These are phyloP conservation scores for Coenobita brevimanus DNA, from an alignment of 1,140 invertebrate genomes.

Conservation along the genomic window DNA sequence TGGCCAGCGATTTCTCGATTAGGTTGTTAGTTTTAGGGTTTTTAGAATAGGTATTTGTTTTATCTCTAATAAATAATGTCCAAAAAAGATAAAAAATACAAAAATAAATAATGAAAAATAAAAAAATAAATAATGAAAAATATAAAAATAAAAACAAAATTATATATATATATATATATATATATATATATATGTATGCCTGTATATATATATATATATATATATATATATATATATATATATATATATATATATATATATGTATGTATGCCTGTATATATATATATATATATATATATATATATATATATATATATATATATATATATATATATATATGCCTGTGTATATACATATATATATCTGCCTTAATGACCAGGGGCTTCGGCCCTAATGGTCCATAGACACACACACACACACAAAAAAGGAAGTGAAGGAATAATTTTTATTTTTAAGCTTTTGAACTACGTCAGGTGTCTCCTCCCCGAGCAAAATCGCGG, in stretches of 20 bases:
- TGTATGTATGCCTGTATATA: constrained; percentile 19
- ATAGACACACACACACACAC: no score
- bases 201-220: constrained; percentile 6
- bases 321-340: background rate
- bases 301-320: background rate
- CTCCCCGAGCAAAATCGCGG: no score
- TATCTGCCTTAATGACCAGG: no score
- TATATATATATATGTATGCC: constrained; percentile 3
- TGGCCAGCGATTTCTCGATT: no score
- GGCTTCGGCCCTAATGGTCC: no score
- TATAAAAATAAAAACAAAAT: background rate
- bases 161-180: background rate
- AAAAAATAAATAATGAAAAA: background rate
- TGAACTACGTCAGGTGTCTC: no score
- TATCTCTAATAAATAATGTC: no score
- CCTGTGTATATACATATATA: background rate
- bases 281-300: constrained; percentile 18
- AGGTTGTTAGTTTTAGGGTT: no score
- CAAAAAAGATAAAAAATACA: no score
- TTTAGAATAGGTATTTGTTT: no score
- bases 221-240: constrained; percentile 36
- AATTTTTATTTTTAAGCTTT: no score
- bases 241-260: constrained; percentile 23
- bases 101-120: background rate
- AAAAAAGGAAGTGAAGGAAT: no score